Conservation (phyloP, 2,888 invertebrate genomes). For the Sminthurinus aureus region DNA sequence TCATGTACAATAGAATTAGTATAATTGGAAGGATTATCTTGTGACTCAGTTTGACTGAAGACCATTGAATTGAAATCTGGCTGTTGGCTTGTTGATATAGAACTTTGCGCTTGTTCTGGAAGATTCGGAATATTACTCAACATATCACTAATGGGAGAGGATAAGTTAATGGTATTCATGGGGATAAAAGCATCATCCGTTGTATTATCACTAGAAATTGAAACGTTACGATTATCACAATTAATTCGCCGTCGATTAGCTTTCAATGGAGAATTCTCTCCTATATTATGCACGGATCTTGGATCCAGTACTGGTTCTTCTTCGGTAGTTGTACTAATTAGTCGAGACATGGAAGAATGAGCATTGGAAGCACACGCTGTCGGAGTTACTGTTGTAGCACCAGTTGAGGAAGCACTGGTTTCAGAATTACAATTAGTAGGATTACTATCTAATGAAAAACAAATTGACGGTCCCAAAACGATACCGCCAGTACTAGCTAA, state of each 20-base stretch:
- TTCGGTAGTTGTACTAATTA: slow-evolving; percentile 2
- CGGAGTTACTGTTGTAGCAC: too few species aligned
- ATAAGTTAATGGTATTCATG: not conserved
- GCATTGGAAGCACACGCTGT: not conserved
- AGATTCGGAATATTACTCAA: not conserved
- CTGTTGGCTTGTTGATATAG: too few species aligned
- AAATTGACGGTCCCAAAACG: slow-evolving; percentile 57
- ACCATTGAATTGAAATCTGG: too few species aligned
- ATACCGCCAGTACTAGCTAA: slow-evolving; percentile 46
- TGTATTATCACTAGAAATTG: not conserved
- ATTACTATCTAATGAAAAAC: slow-evolving; percentile 41
- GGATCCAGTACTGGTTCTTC: slow-evolving; percentile 30
- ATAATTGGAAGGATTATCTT: too few species aligned
- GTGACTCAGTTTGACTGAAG: too few species aligned
- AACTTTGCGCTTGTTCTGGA: not conserved
- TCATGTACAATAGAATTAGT: too few species aligned
- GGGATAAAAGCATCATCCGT: slow-evolving; percentile 8
- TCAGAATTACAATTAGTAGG: not conserved
- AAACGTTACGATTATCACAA: slow-evolving; percentile 13
- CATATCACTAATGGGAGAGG: slow-evolving; percentile 4
- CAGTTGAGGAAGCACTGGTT: not conserved
- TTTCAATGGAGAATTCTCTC: slow-evolving; percentile 15
- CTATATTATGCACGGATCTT: not conserved
- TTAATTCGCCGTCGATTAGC: not conserved
- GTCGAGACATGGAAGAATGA: slow-evolving; percentile 6